Evolutionary conservation across 2,113 vertebrate genomes (phyloP), one percentile per base, ranked within the genome.

Genomic region (Barbus barbus): DNA sequence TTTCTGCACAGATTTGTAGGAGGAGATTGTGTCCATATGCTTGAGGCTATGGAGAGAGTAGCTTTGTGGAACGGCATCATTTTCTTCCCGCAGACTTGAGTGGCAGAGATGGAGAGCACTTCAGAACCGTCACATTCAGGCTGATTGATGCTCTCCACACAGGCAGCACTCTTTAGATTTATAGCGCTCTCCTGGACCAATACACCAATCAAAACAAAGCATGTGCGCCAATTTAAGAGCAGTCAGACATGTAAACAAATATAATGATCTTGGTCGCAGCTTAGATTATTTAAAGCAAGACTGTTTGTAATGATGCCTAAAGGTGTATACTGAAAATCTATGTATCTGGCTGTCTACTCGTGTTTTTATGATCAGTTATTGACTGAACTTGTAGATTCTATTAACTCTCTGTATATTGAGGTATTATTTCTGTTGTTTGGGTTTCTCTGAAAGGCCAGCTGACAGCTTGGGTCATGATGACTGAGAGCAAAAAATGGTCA

Each of bases 21-120:
- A 72, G 63, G 73, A 41, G 71, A 81, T 63, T 82, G 82, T 72
- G 71, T 81, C 33, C 73, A 80, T 71, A 61, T 65, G 74, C 83
- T 36, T 63, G 60, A 56, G 65, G 83, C 84, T n/a, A 18, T 61
- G 31, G 53, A 74, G 84, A 82, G 83, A 53, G 28, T 24, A 31
- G 38, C 28, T 85, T 77, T 83, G 76, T 83, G 76, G 73, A 78
- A 48, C 4, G 13, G 46, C 53, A 41, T 82, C 63, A n/a, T 83
- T 87, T 86, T 83, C n/a, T 22, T 48, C 28, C 48, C 26, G 1
- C 5, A 28, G 38, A 83, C 74, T 83, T 82, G 61, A 82, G 74
- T 83, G 85, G 60, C 75, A 73, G 63, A 79, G 79, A 76, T 83
- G 60, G 65, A 83, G 83, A 78, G 60, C 41, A 69, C 82, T 73